Evolutionary conservation across 2,113 vertebrate species (phyloP).

Genomic region (Myotis davidii): DNA sequence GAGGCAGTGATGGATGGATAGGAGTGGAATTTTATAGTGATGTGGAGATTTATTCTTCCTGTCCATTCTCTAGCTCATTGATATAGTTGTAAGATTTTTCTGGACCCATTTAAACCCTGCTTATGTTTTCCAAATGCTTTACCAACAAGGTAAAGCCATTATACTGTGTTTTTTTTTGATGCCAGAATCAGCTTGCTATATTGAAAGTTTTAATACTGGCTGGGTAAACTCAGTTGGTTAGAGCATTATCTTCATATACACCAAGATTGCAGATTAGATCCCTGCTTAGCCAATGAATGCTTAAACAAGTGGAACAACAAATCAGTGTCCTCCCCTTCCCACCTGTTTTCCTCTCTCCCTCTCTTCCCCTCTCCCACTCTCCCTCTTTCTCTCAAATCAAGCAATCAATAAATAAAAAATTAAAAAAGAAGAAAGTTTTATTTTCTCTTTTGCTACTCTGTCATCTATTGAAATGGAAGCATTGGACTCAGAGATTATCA

Average conservation of each 20-base stretch:
- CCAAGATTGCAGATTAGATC: neutral
- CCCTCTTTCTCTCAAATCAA: neutral
- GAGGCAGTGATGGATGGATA: neutral
- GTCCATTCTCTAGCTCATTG: neutral
- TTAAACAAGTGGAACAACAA: neutral
- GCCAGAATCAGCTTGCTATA: neutral
- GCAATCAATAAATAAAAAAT: neutral
- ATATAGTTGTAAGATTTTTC: neutral
- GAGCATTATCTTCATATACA: neutral
- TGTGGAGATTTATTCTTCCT: neutral
- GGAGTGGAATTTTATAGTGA: neutral
- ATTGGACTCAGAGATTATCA: neutral
- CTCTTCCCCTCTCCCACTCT: too few species aligned
- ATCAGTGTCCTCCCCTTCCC: neutral
- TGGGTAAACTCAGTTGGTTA: neutral
- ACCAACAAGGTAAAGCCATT: neutral
- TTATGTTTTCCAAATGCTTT: neutral
- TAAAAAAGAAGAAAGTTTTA: neutral
- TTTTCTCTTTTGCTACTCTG: neutral
- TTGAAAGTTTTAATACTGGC: neutral
- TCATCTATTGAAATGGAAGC: neutral
- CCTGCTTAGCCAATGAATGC: neutral
- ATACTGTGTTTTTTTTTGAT: neutral
- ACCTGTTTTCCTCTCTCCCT: too few species aligned
- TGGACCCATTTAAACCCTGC: neutral